Evolutionary conservation across 2,797 vertebrate species (phyloP).

Genomic region (Coregonus ussuriensis): DNA sequence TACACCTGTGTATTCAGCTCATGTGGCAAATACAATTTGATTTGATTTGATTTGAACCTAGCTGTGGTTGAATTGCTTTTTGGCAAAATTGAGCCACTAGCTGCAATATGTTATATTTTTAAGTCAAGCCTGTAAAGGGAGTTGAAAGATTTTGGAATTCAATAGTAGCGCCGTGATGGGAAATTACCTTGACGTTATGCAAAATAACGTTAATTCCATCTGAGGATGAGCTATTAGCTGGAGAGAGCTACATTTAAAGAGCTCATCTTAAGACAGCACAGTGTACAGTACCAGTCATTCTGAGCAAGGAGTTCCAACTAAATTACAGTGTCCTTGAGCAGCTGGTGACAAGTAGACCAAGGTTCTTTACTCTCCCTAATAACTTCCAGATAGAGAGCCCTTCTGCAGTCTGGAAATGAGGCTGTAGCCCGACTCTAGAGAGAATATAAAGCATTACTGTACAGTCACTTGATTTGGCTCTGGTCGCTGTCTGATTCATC

Average conservation of each 20-base stretch:
- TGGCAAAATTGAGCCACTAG: neutral
- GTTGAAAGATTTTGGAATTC: neutral
- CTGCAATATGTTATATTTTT: neutral
- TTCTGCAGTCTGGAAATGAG: slow-evolving; percentile 13
- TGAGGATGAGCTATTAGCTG: neutral
- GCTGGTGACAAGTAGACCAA: slow-evolving; percentile 17
- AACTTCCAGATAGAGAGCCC: slow-evolving; percentile 30
- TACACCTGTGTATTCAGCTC: no score
- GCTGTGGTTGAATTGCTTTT: neutral
- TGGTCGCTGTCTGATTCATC: slow-evolving; percentile 4
- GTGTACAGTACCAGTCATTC: neutral
- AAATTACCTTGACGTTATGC: neutral
- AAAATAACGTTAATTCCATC: slow-evolving; percentile 8
- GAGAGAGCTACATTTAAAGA: neutral
- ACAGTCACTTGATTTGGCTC: slow-evolving; percentile 17
- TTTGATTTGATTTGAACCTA: no score
- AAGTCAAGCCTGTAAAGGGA: neutral
- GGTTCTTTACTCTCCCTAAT: slow-evolving; percentile 14
- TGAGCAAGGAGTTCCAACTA: slow-evolving; percentile 17
- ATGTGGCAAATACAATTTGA: no score
- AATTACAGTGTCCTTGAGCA: slow-evolving; percentile 26
- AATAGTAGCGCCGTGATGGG: neutral
- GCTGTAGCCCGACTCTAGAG: neutral
- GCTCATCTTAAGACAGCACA: neutral
- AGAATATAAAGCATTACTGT: neutral